A percentile compares a stretch with the other conserved stretches of the same genome.
phyloP scores from a whole-genome alignment of 2,888 invertebrate genomes.

The Xanthostigma xanthostigma region DNA sequence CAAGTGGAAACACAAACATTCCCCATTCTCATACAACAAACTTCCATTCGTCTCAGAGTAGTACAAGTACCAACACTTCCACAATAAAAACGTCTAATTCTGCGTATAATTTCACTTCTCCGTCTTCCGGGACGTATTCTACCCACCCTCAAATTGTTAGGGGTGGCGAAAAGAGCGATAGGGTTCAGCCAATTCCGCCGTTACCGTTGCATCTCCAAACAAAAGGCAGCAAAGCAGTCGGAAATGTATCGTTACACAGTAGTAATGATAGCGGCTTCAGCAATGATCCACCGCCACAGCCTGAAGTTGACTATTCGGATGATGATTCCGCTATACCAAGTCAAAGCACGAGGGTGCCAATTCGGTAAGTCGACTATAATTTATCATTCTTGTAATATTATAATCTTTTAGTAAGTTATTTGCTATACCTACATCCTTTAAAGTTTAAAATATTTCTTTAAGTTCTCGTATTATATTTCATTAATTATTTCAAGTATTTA shows the following conservation, averaged over 20 bases:
- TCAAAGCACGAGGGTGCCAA: slow-evolving; percentile 40
- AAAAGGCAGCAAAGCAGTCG: slow-evolving; percentile 31
- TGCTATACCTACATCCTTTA: no score
- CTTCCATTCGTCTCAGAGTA: slow-evolving; percentile 25
- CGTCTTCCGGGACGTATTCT: slow-evolving; percentile 23
- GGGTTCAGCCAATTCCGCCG: slow-evolving; percentile 21
- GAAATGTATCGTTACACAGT: slow-evolving; percentile 70
- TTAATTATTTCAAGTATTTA: no score
- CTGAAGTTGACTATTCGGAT: slow-evolving; percentile 81
- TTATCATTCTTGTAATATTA: slow-evolving; percentile 4
- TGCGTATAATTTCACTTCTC: slow-evolving; percentile 32
- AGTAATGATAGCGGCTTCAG: slow-evolving; percentile 88
- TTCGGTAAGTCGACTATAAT: slow-evolving; percentile 28
- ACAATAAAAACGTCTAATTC: slow-evolving; percentile 44
- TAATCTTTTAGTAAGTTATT: no score
- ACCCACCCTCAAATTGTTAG: slow-evolving; percentile 27
- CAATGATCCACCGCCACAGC: slow-evolving; percentile 74
- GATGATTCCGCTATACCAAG: slow-evolving; percentile 54
- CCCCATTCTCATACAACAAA: slow-evolving; percentile 50
- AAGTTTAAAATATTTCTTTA: no score
- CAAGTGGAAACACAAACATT: slow-evolving; percentile 20
- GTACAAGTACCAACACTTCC: slow-evolving; percentile 28
- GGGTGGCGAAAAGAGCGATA: not conserved
- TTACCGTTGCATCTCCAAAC: slow-evolving; percentile 24
- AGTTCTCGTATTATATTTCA: no score